Evolutionary conservation across 2,113 vertebrate species (phyloP).

Genomic region (Eurystomus gularis): DNA sequence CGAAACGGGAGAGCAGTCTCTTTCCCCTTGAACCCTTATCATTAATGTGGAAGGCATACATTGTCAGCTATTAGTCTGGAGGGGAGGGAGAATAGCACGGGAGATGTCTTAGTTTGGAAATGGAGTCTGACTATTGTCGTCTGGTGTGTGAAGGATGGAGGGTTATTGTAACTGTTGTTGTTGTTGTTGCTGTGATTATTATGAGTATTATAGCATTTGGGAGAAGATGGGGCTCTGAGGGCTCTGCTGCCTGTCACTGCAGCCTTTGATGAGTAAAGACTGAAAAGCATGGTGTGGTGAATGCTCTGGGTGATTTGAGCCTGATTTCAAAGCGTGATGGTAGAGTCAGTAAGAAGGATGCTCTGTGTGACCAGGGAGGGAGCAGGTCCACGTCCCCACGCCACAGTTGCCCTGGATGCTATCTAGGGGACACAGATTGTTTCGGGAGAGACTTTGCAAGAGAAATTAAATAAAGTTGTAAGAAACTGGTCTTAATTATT

Average conservation of each 20-base stretch:
- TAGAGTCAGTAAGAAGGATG: background rate
- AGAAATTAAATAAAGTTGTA: background rate
- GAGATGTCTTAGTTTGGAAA: constrained; percentile 62
- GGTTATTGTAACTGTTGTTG: constrained; percentile 4
- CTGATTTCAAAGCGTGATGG: accelerated
- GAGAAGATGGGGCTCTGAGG: background rate
- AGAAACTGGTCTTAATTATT: background rate
- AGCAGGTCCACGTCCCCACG: background rate
- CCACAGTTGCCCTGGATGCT: background rate
- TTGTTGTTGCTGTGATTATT: background rate
- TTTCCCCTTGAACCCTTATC: constrained; percentile 59
- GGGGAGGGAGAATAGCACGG: background rate
- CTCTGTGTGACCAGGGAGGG: background rate
- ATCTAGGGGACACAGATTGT: accelerated
- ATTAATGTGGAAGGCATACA: constrained; percentile 64
- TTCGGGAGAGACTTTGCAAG: background rate
- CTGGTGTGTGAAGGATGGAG: constrained; percentile 2
- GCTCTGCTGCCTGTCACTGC: background rate
- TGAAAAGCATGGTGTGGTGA: background rate
- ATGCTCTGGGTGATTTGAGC: background rate
- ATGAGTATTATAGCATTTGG: background rate
- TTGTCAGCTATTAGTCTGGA: constrained; percentile 62
- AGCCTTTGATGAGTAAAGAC: background rate
- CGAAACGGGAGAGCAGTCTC: constrained; percentile 46
- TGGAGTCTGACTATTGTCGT: background rate